Percentiles rank a stretch among this genome's conserved stretches.
Conservation (phyloP, 2,888 invertebrate genomes). For the Argyresthia goedartella region DNA sequence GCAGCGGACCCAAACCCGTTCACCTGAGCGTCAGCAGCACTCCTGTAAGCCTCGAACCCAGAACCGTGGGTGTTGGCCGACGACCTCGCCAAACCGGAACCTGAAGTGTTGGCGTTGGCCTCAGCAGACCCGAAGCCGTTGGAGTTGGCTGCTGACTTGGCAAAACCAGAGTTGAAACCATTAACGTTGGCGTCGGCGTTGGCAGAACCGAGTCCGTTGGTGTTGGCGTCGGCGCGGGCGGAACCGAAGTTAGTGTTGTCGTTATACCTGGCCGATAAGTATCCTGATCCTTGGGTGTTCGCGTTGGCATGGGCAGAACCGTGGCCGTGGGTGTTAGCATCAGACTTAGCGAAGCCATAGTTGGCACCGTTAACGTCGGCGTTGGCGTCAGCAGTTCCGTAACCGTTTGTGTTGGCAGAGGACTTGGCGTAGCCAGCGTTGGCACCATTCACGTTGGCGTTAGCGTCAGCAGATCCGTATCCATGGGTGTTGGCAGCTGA, state of each 20-base stretch:
- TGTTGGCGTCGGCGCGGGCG: conserved; percentile 12
- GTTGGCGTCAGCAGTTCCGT: conserved; percentile 35
- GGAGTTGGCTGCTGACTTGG: conserved; percentile 8
- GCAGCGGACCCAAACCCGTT: conserved; percentile 39
- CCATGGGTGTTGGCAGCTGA: conserved; percentile 18
- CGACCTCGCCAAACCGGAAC: neutral
- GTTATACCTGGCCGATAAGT: conserved; percentile 16
- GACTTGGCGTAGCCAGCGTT: conserved; percentile 22
- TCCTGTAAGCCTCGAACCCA: conserved; percentile 24
- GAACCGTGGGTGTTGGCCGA: conserved; percentile 4
- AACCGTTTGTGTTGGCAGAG: conserved; percentile 34
- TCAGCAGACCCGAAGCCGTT: conserved; percentile 6
- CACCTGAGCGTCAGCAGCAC: conserved; percentile 32
- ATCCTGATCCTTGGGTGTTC: conserved; percentile 13
- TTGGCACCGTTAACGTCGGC: conserved; percentile 35
- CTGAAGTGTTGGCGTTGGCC: conserved; percentile 1
- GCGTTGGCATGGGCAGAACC: conserved; percentile 3
- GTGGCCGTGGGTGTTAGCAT: conserved; percentile 19
- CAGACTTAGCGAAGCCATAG: conserved; percentile 37
- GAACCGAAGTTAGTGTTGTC: conserved; percentile 15
- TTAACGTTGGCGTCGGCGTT: conserved; percentile 1
- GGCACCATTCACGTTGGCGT: conserved; percentile 20
- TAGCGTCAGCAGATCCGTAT: conserved; percentile 4
- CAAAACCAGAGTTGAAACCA: neutral
- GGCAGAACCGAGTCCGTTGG: conserved; percentile 2